These are phyloP conservation scores for human (Homo sapiens) DNA, from an alignment of 2,113 vertebrate genomes.

Conservation along the genomic window DNA sequence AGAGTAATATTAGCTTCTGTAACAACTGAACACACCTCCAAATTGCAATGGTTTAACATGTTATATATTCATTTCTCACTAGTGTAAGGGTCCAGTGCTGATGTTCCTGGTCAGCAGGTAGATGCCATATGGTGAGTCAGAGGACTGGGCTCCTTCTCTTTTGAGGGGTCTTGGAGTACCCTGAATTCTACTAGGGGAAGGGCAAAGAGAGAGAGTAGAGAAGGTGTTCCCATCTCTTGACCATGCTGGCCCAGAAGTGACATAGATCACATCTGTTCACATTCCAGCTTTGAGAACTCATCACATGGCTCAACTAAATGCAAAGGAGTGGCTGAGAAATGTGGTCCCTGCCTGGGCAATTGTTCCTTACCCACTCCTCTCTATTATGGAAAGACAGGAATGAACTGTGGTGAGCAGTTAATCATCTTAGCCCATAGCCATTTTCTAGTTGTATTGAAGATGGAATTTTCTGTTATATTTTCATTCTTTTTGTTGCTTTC, in stretches of 20 bases:
- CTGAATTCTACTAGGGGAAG: background rate
- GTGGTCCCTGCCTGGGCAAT: background rate
- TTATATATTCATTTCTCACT: background rate
- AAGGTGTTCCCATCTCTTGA: background rate
- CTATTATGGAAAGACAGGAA: background rate
- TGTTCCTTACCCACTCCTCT: background rate
- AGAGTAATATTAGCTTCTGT: background rate
- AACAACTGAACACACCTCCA: background rate
- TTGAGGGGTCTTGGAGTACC: background rate
- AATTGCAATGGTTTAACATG: background rate
- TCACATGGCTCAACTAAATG: background rate
- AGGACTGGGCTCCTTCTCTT: background rate
- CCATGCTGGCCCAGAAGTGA: background rate
- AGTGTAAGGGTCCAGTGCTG: background rate
- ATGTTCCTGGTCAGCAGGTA: background rate
- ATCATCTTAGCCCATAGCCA: background rate
- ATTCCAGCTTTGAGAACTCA: background rate
- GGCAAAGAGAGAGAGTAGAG: background rate
- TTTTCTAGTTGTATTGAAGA: background rate
- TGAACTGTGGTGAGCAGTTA: background rate
- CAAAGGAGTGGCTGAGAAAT: background rate
- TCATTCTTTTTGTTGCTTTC: slow-evolving; percentile 13
- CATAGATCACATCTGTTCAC: background rate
- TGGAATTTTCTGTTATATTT: background rate
- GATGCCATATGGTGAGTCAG: background rate